Conservation (phyloP, 1,140 invertebrate genomes). For the Sinella curviseta region DNA sequence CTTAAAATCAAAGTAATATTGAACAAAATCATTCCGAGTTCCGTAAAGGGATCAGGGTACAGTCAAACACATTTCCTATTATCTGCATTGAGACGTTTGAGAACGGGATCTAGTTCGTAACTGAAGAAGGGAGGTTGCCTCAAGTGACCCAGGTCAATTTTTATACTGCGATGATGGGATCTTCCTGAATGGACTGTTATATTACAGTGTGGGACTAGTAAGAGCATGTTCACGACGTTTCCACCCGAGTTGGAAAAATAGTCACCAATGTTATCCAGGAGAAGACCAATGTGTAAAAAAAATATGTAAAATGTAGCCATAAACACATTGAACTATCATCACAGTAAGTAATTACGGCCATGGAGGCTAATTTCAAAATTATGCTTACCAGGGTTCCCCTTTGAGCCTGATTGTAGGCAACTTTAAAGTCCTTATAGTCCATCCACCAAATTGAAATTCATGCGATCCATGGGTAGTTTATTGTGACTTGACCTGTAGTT, state of each 20-base stretch:
- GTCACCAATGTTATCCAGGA: background rate
- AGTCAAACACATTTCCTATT: constrained; percentile 14
- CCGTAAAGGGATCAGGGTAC: constrained; percentile 32
- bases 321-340: too few species aligned
- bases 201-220: background rate
- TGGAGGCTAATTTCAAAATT: too few species aligned
- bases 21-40: too few species aligned
- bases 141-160: background rate
- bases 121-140: constrained; percentile 8
- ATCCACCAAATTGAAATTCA: background rate
- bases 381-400: background rate
- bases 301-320: too few species aligned
- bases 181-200: background rate
- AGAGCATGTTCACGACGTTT: background rate
- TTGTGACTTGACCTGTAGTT: background rate
- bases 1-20: too few species aligned
- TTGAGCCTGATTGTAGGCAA: background rate
- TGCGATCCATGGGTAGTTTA: background rate
- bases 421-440: constrained; percentile 6
- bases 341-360: too few species aligned
- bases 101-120: constrained; percentile 10
- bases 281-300: background rate
- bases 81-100: constrained; percentile 4
- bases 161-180: background rate
- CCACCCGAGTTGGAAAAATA: background rate